These are phyloP conservation scores for Sisyra terminalis DNA, from an alignment of 2,888 invertebrate species.

Conservation along the genomic window DNA sequence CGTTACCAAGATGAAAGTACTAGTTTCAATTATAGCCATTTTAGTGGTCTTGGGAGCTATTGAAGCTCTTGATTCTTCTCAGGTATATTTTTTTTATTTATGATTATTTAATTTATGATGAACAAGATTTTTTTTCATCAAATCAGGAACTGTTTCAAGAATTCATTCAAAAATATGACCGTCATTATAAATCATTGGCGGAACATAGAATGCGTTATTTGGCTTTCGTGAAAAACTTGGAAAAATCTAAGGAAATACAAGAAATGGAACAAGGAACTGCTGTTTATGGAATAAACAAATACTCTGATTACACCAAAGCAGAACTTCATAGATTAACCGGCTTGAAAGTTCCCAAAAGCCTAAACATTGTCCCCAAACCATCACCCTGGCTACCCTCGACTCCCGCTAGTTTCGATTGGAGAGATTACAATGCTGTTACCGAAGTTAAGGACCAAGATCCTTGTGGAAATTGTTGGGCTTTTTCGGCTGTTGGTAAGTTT, in stretches of 20 bases:
- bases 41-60: too few relatives aligned
- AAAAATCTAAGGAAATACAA: conserved; percentile 53
- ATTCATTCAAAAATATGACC: too few relatives aligned
- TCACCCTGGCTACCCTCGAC: conserved; percentile 40
- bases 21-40: too few relatives aligned
- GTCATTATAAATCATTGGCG: neutral
- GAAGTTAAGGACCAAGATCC: conserved; percentile 77
- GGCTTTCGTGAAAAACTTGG: conserved; percentile 64
- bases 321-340: conserved; percentile 49
- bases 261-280: conserved; percentile 70
- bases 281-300: conserved; percentile 67
- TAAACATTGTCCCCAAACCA: conserved; percentile 38
- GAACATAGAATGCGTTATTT: conserved; percentile 49
- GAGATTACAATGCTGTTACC: conserved; percentile 62
- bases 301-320: conserved; percentile 64
- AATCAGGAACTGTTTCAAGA: too few relatives aligned
- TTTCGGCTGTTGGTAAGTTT: conserved; percentile 30
- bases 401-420: conserved; percentile 76
- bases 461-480: conserved; percentile 93
- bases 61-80: too few relatives aligned
- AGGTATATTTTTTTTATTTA: too few relatives aligned
- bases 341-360: conserved; percentile 30
- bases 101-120: too few relatives aligned
- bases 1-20: too few relatives aligned
- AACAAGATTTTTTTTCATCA: too few relatives aligned